Evolutionary conservation across 2,888 invertebrate species (phyloP), one percentile per base, ranked within the genome.

Genomic region (Lucinisca nassula): DNA sequence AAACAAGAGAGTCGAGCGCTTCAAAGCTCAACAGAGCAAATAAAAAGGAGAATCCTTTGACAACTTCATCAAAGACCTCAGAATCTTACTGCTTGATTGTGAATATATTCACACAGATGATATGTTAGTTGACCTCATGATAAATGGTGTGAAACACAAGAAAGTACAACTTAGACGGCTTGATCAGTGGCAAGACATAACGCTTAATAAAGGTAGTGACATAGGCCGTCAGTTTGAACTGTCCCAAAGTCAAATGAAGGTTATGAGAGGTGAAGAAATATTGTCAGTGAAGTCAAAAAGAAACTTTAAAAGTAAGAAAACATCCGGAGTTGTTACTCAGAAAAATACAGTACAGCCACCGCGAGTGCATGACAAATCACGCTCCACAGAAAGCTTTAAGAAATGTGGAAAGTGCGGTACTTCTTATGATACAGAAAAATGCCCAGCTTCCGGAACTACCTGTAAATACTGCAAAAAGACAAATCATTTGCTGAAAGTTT

Each of bases 1-100:
- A 75, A 90, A 91, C 78, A 91, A 91, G 79, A 73, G 89, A 12
- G 77, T 84, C 2, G 87, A 90, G 4, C 30, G 89, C 30, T 91
- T 82, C 78, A 77, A 74, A 38, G 76, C 84, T 2, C 80, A 85
- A 38, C 90, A 90, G 49, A 35, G 90, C 10, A 89, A 85, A 77
- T 86, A 89, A 76, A 35, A 38, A 73, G 82, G 79, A 73, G 89
- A 89, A 67, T 77, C 75, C n/a, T 90, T 90, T 72, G 85, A 89
- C 79, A 79, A 77, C 30, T 90, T 90, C 72, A 78, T 79, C 12
- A 89, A 89, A 51, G 87, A 89, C 73, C 27, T 88, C 21, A 84
- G 75, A 76, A 58, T 91, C 14, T 73, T 91, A 4, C 51, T 89
- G 2, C 85, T 85, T 87, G 87, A 91, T 55, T 85, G 89, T 73